Conservation (phyloP, 2,113 vertebrate species). For the Brienomyrus longianalis region DNA sequence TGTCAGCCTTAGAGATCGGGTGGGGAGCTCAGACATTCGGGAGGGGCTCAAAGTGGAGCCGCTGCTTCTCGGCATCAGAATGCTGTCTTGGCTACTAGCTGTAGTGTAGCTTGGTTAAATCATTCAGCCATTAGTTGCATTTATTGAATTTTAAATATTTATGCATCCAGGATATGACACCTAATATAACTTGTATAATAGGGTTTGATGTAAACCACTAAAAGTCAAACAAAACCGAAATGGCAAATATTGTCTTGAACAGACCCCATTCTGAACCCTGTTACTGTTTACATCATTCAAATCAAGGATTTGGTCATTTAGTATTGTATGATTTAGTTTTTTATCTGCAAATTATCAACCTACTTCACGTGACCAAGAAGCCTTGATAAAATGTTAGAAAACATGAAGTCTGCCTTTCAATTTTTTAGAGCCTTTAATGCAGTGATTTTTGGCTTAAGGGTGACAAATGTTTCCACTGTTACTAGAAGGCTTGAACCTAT, state of each 20-base stretch:
- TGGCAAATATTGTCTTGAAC: background rate
- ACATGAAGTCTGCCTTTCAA: background rate
- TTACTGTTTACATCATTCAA: constrained; percentile 2
- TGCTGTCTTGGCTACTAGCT: background rate
- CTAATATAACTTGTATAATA: constrained; percentile 6
- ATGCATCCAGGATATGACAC: background rate
- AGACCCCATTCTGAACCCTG: constrained; percentile 14
- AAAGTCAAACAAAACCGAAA: constrained; percentile 4
- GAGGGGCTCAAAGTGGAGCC: background rate
- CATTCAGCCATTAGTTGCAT: background rate
- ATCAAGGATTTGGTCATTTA: background rate
- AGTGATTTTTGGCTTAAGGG: background rate
- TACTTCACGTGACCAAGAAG: background rate
- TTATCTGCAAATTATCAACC: constrained; percentile 3
- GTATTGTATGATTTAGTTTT: background rate
- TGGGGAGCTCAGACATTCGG: background rate
- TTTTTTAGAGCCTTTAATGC: background rate
- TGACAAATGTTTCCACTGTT: constrained; percentile 3
- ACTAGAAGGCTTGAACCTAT: constrained; percentile 17
- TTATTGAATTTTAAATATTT: background rate
- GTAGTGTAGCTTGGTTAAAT: background rate
- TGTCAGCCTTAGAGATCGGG: background rate
- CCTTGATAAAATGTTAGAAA: background rate
- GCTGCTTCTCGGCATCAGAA: background rate
- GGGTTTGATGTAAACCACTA: constrained; percentile 22